Evolutionary conservation across 1,140 invertebrate genomes (phyloP).

Genomic region (Lordiphosa stackelbergi): DNA sequence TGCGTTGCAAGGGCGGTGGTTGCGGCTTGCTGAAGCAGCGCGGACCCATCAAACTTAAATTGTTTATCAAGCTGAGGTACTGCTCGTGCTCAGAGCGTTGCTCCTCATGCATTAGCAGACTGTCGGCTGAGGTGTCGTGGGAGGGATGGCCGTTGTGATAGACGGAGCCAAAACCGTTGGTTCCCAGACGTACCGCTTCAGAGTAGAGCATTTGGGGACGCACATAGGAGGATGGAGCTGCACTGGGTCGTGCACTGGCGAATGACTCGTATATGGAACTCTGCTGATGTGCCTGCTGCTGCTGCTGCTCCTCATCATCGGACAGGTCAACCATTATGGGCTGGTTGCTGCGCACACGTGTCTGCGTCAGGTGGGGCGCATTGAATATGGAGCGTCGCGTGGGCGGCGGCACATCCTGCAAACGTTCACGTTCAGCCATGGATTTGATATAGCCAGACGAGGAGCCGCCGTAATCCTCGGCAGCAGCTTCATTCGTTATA

Average conservation of each 20-base stretch:
- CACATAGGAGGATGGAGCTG: neutral
- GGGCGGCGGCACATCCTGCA: neutral
- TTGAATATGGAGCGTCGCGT: slow-evolving; percentile 50
- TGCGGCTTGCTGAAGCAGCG: neutral
- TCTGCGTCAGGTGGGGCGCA: slow-evolving; percentile 23
- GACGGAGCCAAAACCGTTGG: slow-evolving; percentile 34
- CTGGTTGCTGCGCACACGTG: slow-evolving; percentile 18
- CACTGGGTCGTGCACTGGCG: slow-evolving; percentile 11
- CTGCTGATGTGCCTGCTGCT: slow-evolving; percentile 18
- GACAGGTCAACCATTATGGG: slow-evolving; percentile 31
- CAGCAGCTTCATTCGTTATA: slow-evolving; percentile 49
- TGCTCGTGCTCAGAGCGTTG: slow-evolving; percentile 40
- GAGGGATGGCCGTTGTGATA: slow-evolving; percentile 24
- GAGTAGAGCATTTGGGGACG: slow-evolving; percentile 36
- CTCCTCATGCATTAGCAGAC: slow-evolving; percentile 25
- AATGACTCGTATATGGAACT: slow-evolving; percentile 26
- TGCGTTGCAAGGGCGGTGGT: slow-evolving; percentile 8
- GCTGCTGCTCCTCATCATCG: slow-evolving; percentile 42
- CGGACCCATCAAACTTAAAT: slow-evolving; percentile 1
- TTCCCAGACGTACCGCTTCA: slow-evolving; percentile 45
- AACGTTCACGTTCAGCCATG: slow-evolving; percentile 15
- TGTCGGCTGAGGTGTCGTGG: slow-evolving; percentile 8
- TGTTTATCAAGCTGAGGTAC: slow-evolving; percentile 36
- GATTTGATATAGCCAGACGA: slow-evolving; percentile 10
- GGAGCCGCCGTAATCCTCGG: slow-evolving; percentile 25